A percentile compares a stretch with the other conserved stretches of the same genome.
These are phyloP conservation scores for Crocidura indochinensis DNA, from an alignment of 2,797 vertebrate species.

Conservation along the genomic window DNA sequence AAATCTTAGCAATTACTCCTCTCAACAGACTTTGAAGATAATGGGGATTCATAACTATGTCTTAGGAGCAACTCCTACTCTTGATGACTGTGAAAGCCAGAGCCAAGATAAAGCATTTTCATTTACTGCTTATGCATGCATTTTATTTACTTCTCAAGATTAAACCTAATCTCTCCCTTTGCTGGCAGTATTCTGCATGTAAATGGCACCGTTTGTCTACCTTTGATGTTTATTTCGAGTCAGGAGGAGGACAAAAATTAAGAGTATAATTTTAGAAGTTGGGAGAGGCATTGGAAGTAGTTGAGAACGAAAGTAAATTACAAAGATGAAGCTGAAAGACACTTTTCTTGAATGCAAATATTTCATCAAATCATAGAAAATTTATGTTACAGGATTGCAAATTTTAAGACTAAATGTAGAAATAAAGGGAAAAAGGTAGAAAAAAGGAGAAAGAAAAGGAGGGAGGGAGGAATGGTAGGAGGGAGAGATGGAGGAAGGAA, in stretches of 20 bases:
- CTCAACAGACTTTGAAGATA: background rate
- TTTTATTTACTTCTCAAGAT: conserved; percentile 70
- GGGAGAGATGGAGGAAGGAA: no score
- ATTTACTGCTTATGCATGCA: background rate
- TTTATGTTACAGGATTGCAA: no score
- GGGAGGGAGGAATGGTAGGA: no score
- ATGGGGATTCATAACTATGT: background rate
- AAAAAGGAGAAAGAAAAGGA: no score
- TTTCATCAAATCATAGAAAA: background rate
- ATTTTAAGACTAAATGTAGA: no score
- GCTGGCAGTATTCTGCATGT: conserved; percentile 65
- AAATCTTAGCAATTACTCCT: conserved; percentile 23
- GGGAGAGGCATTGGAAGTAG: conserved; percentile 49
- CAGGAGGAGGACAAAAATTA: conserved; percentile 73
- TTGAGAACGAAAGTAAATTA: conserved; percentile 77
- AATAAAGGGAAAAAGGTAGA: no score
- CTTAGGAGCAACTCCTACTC: background rate
- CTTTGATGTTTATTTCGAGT: conserved; percentile 72
- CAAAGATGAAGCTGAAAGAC: conserved; percentile 67
- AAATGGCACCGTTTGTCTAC: conserved; percentile 61
- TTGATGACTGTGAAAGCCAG: background rate
- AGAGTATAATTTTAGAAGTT: conserved; percentile 78
- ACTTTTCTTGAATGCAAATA: conserved; percentile 72
- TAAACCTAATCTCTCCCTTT: conserved; percentile 5
- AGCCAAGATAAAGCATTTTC: conserved; percentile 36